A percentile compares a stretch with the other conserved stretches of the same genome.
These are phyloP conservation scores for Nesometra sesokonis DNA, from an alignment of 35 echinoderm and acorn worm genomes.

Conservation along the genomic window DNA sequence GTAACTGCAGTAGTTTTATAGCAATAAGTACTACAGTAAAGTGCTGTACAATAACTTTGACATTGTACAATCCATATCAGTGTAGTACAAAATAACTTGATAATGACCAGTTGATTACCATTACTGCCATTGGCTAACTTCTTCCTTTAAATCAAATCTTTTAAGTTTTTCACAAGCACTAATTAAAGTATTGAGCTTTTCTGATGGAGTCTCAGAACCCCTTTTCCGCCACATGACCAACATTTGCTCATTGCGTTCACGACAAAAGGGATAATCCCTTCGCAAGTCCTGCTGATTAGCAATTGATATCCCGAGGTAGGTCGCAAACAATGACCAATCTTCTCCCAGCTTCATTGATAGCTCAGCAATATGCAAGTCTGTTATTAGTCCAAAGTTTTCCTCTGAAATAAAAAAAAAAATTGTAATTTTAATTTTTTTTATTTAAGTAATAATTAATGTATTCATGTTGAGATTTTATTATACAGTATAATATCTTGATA, in stretches of 20 bases:
- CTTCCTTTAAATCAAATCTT: not conserved
- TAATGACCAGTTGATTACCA: no score
- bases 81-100: no score
- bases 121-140: not conserved
- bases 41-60: no score
- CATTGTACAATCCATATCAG: no score
- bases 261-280: not conserved
- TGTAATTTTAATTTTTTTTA: no score
- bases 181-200: not conserved
- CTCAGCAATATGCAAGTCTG: not conserved
- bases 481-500: no score
- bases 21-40: no score
- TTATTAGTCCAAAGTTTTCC: not conserved
- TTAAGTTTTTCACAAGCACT: not conserved
- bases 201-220: not conserved
- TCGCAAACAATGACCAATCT: not conserved
- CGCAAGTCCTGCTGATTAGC: not conserved
- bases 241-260: not conserved
- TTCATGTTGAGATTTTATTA: no score
- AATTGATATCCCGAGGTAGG: not conserved
- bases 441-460: no score
- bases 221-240: not conserved
- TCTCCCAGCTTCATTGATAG: not conserved
- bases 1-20: no score
- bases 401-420: not conserved